Evolutionary conservation across 2,888 invertebrate genomes (phyloP).

Genomic region (Eristalinus sepulchralis): DNA sequence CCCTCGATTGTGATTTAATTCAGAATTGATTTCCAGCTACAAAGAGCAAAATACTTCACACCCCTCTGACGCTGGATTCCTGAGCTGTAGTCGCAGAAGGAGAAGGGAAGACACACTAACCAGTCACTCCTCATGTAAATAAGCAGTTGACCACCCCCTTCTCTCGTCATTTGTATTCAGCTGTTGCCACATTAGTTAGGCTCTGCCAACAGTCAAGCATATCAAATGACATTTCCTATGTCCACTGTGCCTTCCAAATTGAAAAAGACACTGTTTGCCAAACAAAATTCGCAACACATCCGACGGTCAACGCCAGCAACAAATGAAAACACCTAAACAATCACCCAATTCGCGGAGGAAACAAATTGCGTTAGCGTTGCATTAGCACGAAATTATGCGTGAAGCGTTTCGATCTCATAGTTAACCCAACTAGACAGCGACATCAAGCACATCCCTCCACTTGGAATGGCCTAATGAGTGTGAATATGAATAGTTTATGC

Average conservation of each 20-base stretch:
- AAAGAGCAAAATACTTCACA: too few relatives aligned
- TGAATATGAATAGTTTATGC: neutral
- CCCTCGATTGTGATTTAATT: too few relatives aligned
- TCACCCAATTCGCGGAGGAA: neutral
- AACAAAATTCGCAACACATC: neutral
- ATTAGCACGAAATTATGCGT: conserved; percentile 36
- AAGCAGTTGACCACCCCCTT: neutral
- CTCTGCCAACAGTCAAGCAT: neutral
- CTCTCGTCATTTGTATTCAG: neutral
- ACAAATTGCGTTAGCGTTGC: conserved; percentile 6
- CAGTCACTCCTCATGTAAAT: neutral
- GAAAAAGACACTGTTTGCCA: neutral
- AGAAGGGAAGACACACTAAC: too few relatives aligned
- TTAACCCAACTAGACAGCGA: neutral
- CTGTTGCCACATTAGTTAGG: neutral
- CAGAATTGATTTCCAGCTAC: too few relatives aligned
- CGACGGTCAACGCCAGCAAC: neutral
- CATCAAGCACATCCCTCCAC: neutral
- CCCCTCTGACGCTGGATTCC: too few relatives aligned
- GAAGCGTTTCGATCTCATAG: conserved; percentile 3
- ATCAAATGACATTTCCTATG: neutral
- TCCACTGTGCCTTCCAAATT: neutral
- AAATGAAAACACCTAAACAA: neutral
- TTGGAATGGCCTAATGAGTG: neutral
- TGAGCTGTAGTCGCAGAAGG: too few relatives aligned